Base-by-base conservation (phyloP, 2,113 vertebrate species). In the Microtus pennsylvanicus region DNA sequence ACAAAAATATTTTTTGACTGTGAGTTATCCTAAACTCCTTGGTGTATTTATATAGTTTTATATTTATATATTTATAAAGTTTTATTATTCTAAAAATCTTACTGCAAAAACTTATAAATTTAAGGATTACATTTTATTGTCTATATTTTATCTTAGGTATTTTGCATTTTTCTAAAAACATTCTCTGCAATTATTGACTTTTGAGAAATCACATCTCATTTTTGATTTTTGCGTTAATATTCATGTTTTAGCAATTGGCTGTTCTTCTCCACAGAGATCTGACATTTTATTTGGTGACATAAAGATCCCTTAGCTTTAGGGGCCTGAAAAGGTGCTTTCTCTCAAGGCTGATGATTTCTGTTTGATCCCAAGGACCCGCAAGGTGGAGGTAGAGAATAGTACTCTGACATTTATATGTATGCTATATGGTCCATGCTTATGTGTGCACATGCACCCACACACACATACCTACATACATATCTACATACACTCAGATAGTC, bases 381-480 rank as follows among this genome's bases (percentile, higher is more conserved):
- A 35, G 11, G 2, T 13, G 0, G 42, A 50, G 47, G 63, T 9
- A 47, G 28, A 47, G 28, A 86, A 22, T 33, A 22, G 9, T 86
- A 21, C 19, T 50, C 26, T 50, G 42, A 13, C 3, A 6, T 35
- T 1, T 10, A 47, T 42, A 67, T 47, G 10, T 9, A 47, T 69
- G 16, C 2, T 45, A 22, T 45, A 35, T 86, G 63, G 9, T 42
- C 26, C 16, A 22, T 21, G 21, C 17, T 33, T n/a, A 13, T 7
- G 12, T 7, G 1, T 35, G 45, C 11, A 24, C 30, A 70, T 14
- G 11, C 1, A 35, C 7, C 55, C 6, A 5, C 4, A 12, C 5
- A 35, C 3, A 70, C 3, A 14, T 45, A 45, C 45, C 4, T 6
- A 74, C 1, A 82, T 1, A 38, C 3, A 30, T 47, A 9, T 67